Evolutionary conservation across 35 echinoderm and acorn worm species (phyloP), one percentile per base, ranked within the genome.

Genomic region (Apostichopus californicus): DNA sequence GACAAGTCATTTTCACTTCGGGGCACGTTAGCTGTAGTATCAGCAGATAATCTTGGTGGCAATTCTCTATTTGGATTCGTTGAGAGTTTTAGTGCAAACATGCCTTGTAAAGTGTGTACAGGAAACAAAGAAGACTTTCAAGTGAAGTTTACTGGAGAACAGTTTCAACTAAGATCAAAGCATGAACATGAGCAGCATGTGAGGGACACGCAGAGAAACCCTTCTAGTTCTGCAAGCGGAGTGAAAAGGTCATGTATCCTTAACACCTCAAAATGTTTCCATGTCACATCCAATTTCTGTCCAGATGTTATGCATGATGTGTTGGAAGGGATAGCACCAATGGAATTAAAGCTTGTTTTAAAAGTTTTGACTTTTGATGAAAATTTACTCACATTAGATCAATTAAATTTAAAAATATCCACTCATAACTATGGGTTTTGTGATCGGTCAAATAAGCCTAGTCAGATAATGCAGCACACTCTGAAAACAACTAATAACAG

Each of bases 261-360:
- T 7, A 92, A 92, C n/a, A 73, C 60, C 5, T 71, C 78, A 80
- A 80, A 21, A 80, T 80, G 22, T 21, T 80, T 80, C 78, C 78
- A 80, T 80, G 78, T 80, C 5, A 83, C 88, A 52, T 72, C 28
- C 22, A 94, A 94, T 73, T 56, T 82, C 11, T 71, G 77, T 68
- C 78, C 81, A 70, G 93, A 94, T 60, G 68, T 94, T 11, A 94
- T 94, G 93, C 93, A 94, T 90, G 78, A 94, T 81, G 34, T 94
- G 8, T 61, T 90, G 56, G 93, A 94, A 56, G 86, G 93, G 0
- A 72, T 94, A 81, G 77, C 77, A 7, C 93, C 93, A 11, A 90
- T 81, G 86, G 86, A 94, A 63, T 63, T 91, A 10, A 94, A 94
- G 53, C 79, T 94, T 64, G 78, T 94, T 15, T 72, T 94, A 34